A percentile compares a stretch with the other conserved stretches of the same genome.
Conservation (phyloP, 1,140 invertebrate genomes). For the Zaprionus africanus region DNA sequence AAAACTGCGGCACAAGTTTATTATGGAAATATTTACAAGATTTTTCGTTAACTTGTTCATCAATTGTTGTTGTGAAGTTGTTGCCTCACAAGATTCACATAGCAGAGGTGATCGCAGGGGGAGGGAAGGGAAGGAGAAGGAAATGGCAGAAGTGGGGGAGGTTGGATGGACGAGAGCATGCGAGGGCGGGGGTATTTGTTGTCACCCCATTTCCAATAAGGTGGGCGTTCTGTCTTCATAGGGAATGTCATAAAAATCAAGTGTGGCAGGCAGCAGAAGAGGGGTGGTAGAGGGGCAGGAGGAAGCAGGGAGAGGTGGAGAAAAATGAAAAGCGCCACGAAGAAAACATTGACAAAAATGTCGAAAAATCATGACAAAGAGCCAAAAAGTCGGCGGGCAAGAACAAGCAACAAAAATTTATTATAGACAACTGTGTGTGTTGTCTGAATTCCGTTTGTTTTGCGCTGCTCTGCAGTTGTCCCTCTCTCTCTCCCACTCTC, state of each 20-base stretch:
- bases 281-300: background rate
- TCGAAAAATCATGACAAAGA: slow-evolving; percentile 54
- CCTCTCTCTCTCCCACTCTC: background rate
- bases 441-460: slow-evolving; percentile 53
- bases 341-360: slow-evolving; percentile 42
- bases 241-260: slow-evolving; percentile 55
- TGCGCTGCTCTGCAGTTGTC: slow-evolving; percentile 24
- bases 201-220: slow-evolving; percentile 9
- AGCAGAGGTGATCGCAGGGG: background rate
- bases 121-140: background rate
- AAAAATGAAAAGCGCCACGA: slow-evolving; percentile 26
- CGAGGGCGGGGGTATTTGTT: background rate
- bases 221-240: slow-evolving; percentile 24
- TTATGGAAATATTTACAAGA: slow-evolving; percentile 48
- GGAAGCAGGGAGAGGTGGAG: background rate
- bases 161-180: background rate
- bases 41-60: slow-evolving; percentile 41
- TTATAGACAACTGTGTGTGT: slow-evolving; percentile 72
- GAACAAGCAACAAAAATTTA: slow-evolving; percentile 54
- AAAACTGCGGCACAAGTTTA: slow-evolving; percentile 39
- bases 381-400: slow-evolving; percentile 21
- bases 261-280: slow-evolving; percentile 1
- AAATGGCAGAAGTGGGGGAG: background rate
- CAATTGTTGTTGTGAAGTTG: slow-evolving; percentile 23
- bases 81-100: slow-evolving; percentile 16